These are phyloP conservation scores for Hippocampus abdominalis DNA, from an alignment of 2,113 vertebrate species.

Conservation along the genomic window DNA sequence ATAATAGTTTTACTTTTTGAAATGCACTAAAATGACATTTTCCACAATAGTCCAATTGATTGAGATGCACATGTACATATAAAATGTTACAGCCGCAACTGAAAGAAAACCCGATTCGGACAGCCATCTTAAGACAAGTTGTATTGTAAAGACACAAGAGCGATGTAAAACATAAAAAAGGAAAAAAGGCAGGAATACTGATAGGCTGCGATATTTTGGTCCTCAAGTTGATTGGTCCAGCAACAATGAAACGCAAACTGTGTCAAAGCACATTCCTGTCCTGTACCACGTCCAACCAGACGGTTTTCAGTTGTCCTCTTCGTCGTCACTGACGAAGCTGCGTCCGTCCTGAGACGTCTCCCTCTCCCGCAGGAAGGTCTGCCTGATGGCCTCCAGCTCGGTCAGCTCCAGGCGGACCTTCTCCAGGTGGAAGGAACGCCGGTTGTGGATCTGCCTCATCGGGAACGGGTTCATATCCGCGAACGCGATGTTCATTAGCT, in stretches of 20 bases:
- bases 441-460: slow-evolving; percentile 90
- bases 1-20: neutral
- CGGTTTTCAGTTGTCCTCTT: slow-evolving; percentile 79
- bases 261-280: neutral
- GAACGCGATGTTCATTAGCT: slow-evolving; percentile 88
- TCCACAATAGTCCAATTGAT: neutral
- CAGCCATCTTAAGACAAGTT: neutral
- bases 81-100: slow-evolving; percentile 17
- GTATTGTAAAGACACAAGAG: slow-evolving; percentile 9
- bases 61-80: neutral
- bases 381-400: slow-evolving; percentile 90
- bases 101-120: slow-evolving; percentile 47
- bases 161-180: neutral
- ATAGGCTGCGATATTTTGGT: slow-evolving; percentile 27
- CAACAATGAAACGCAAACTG: slow-evolving; percentile 6
- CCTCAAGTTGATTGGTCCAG: slow-evolving; percentile 22
- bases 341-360: slow-evolving; percentile 82
- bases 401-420: slow-evolving; percentile 92
- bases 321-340: slow-evolving; percentile 90
- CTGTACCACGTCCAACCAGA: neutral
- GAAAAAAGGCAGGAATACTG: slow-evolving; percentile 53
- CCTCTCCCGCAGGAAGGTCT: slow-evolving; percentile 89
- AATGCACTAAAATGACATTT: neutral
- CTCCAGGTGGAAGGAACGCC: slow-evolving; percentile 89
- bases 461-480: slow-evolving; percentile 97